A percentile compares a stretch with the other conserved stretches of the same genome.
These are phyloP conservation scores for Apis laboriosa DNA, from an alignment of 1,140 invertebrate genomes.

Conservation along the genomic window DNA sequence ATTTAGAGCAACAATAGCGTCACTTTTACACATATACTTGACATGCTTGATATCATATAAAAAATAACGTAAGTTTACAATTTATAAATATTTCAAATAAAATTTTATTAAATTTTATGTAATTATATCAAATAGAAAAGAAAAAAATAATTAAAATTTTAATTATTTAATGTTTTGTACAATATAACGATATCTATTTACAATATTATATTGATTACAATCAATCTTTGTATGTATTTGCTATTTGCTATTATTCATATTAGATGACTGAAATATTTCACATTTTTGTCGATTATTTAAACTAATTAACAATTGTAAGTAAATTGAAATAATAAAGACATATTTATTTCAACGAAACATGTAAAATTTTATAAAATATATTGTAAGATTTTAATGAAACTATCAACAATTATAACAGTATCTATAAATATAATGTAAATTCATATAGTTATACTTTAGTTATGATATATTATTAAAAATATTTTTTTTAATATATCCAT, in stretches of 20 bases:
- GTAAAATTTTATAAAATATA: no score
- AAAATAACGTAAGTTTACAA: slow-evolving; percentile 4
- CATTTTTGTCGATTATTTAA: no score
- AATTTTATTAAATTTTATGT: neutral
- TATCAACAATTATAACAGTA: no score
- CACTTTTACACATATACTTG: neutral
- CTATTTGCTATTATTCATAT: neutral
- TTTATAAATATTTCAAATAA: neutral
- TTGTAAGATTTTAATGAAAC: no score
- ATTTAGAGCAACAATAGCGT: neutral
- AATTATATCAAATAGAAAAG: neutral
- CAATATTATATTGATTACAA: neutral
- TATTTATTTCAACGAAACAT: no score
- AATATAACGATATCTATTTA: neutral
- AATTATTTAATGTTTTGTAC: neutral
- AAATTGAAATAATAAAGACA: no score
- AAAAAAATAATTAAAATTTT: neutral
- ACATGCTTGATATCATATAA: neutral
- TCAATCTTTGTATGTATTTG: neutral
- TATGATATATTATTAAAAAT: no score
- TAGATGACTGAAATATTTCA: neutral
- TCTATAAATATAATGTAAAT: no score
- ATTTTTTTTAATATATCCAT: no score
- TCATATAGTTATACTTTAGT: no score
- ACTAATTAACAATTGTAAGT: no score